A percentile compares a stretch with the other conserved stretches of the same genome.
phyloP scores from a whole-genome alignment of 2,888 invertebrate genomes.

The Mythimna vitellina region DNA sequence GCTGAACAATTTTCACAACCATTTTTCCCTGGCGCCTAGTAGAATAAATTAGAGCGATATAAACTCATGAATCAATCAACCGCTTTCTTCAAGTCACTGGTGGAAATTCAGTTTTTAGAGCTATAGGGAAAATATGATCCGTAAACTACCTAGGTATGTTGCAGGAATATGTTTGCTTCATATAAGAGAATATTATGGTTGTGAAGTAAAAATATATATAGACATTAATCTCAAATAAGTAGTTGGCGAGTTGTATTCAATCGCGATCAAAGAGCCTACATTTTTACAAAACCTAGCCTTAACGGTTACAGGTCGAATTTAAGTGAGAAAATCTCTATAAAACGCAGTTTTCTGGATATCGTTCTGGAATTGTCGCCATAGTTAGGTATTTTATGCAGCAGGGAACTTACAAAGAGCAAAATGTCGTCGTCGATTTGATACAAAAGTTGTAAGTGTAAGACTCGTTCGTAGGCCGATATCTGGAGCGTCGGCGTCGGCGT shows the following conservation, averaged over 20 bases:
- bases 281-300: conserved; percentile 9
- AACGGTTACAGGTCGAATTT: conserved; percentile 26
- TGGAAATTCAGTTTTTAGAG: conserved; percentile 7
- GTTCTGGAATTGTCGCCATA: conserved; percentile 64
- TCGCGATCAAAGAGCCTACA: conserved; percentile 5
- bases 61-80: conserved; percentile 46
- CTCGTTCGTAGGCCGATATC: conserved; percentile 85
- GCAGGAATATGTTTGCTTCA: neutral
- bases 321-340: conserved; percentile 52
- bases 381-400: conserved; percentile 71
- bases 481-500: conserved; percentile 77
- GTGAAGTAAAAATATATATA: neutral
- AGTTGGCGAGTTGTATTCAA: conserved; percentile 13
- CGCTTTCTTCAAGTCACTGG: neutral
- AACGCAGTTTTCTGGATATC: conserved; percentile 64
- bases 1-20: conserved; percentile 54
- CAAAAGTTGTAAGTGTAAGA: conserved; percentile 82
- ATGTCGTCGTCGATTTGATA: conserved; percentile 75
- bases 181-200: neutral
- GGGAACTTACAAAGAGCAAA: conserved; percentile 73
- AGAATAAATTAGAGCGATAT: conserved; percentile 36
- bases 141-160: conserved; percentile 1
- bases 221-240: conserved; percentile 22
- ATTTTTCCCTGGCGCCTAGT: conserved; percentile 35
- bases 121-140: neutral